Base-by-base conservation (phyloP, 2,888 invertebrate species). In the Acanthosepion esculentum region DNA sequence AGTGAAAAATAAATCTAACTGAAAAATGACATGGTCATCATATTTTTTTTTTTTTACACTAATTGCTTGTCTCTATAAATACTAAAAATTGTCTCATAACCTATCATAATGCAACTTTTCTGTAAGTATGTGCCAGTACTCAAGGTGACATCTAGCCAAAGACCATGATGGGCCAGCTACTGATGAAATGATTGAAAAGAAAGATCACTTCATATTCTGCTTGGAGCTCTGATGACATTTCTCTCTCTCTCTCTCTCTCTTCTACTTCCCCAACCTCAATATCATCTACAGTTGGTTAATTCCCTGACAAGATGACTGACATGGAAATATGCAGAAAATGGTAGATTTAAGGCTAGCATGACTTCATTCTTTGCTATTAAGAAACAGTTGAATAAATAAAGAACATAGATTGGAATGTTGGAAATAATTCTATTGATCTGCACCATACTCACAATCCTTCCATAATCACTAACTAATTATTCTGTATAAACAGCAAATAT, bases 181-280 rank as follows among this genome's bases (percentile, higher is more conserved):
- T 94, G 26, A 48, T 91, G 91, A 50, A 48, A 91, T 53, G 94
- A 91, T 91, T 94, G 53, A 41, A 48, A 94, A 53, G 53, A 48
- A 55, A 48, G 93, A 95, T 91, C 94, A 95, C 91, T 92, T 91
- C 50, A 64, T 91, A 41, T 41, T 91, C 93, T 93, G 33, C 64
- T n/a, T 91, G 33, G 15, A 33, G 48, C 29, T 91, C 23, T 53
- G 12, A 15, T 0, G 59, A 55, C 94, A 48, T 53, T 50, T 18
- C 12, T 78, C 64, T 93, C 48, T 29, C 91, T 78, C 53, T 78
- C 53, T 94, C 91, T 94, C 78, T 53, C 91, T 29, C 91, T 55
- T 91, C 91, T 48, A 78, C 64, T 94, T 33, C 59, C 59, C 48
- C 92, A 53, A 33, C 78, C 59, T 78, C 92, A 53, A 8, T 48